Conservation (phyloP, 2,113 vertebrate genomes). For the Limanda limanda region DNA sequence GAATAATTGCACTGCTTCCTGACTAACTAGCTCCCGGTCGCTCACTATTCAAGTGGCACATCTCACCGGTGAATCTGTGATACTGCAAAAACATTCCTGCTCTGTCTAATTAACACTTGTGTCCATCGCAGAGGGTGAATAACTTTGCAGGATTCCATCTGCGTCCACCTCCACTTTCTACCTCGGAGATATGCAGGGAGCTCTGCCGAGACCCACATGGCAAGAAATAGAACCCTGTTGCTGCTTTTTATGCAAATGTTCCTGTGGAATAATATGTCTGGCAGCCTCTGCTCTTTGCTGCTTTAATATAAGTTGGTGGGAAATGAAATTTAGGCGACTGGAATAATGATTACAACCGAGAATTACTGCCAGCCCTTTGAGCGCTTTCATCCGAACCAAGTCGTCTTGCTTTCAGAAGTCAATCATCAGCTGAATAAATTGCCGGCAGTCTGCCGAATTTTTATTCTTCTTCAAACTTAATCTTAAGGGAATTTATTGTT, state of each 20-base stretch:
- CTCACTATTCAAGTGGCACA: conserved; percentile 19
- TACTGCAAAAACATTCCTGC: conserved; percentile 33
- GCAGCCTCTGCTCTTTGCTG: conserved; percentile 53
- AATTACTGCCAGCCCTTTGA: conserved; percentile 51
- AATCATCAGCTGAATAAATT: conserved; percentile 33
- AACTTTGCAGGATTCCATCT: conserved; percentile 39
- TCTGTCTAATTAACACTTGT: conserved; percentile 57
- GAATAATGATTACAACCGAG: conserved; percentile 70
- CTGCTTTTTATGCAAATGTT: conserved; percentile 70
- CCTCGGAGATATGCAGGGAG: conserved; percentile 34
- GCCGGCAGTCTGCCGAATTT: not conserved
- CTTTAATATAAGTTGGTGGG: conserved; percentile 61
- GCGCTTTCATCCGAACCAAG: conserved; percentile 52
- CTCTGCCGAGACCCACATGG: conserved; percentile 40
- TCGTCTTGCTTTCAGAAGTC: conserved; percentile 49
- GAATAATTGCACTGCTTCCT: conserved; percentile 49
- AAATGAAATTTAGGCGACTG: conserved; percentile 62
- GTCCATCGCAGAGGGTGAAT: conserved; percentile 29
- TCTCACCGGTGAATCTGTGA: conserved; percentile 18
- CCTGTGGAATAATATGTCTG: conserved; percentile 59
- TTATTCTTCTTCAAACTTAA: not conserved
- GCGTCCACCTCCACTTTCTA: conserved; percentile 41
- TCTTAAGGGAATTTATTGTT: not conserved
- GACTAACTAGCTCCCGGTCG: conserved; percentile 2
- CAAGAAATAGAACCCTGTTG: conserved; percentile 52